Percentiles rank a stretch among this genome's conserved stretches.
Conservation (phyloP, 2,113 vertebrate genomes). For the Pongo pygmaeus region DNA sequence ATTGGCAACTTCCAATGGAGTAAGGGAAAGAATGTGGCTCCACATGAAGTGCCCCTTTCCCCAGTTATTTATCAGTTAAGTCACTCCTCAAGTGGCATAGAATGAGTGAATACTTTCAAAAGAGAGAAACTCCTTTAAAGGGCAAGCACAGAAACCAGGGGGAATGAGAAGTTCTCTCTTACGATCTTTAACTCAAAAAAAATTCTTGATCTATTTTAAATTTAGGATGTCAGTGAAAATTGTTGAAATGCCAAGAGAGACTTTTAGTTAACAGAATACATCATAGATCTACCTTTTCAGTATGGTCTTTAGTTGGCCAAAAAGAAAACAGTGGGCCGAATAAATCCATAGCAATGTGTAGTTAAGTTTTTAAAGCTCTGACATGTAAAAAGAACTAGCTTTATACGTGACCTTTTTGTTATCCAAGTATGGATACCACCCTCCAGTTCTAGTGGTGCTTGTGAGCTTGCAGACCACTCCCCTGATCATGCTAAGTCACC, state of each 20-base stretch:
- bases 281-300: background rate
- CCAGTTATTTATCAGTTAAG: background rate
- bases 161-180: background rate
- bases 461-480: background rate
- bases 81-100: background rate
- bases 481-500: background rate
- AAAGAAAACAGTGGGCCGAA: background rate
- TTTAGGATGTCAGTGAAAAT: background rate
- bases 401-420: background rate
- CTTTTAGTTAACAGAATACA: background rate
- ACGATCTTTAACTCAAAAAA: background rate
- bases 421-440: background rate
- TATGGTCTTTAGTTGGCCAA: background rate
- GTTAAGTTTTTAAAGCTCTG: background rate
- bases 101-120: background rate
- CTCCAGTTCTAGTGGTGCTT: background rate
- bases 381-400: background rate
- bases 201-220: background rate
- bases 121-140: background rate
- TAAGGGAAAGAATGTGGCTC: background rate
- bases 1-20: fast-evolving
- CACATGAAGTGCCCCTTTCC: background rate
- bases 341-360: background rate
- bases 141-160: background rate
- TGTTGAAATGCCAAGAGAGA: background rate